A percentile compares a stretch with the other conserved stretches of the same genome.
These are phyloP conservation scores for Drosophila seguyi DNA, from an alignment of 1,140 invertebrate species.

Conservation along the genomic window DNA sequence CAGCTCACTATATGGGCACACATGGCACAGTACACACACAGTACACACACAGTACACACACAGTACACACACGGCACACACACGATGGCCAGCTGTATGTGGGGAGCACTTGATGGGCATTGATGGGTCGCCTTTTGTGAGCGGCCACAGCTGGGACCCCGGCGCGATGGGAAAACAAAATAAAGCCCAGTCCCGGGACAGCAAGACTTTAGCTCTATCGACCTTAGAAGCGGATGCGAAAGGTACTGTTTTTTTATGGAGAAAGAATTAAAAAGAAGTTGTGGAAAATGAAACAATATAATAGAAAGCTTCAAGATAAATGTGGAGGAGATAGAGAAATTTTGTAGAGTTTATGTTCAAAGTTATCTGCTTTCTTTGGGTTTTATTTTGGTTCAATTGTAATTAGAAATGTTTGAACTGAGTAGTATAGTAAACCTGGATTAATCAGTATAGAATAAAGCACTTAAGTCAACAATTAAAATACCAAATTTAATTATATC, in stretches of 20 bases:
- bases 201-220: constrained; percentile 7
- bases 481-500: too few species aligned
- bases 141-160: constrained; percentile 23
- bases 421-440: too few species aligned
- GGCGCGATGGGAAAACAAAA: constrained; percentile 29
- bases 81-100: constrained; percentile 11
- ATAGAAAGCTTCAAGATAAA: too few species aligned
- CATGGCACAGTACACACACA: constrained; percentile 5
- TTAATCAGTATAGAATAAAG: too few species aligned
- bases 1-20: constrained; percentile 29
- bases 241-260: background rate
- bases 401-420: too few species aligned
- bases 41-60: constrained; percentile 4
- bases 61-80: constrained; percentile 6
- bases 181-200: constrained; percentile 2
- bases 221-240: background rate
- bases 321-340: too few species aligned
- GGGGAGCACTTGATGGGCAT: constrained; percentile 40
- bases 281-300: background rate
- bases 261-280: background rate
- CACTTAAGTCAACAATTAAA: too few species aligned
- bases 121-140: constrained; percentile 45
- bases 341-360: too few species aligned
- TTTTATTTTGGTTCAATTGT: too few species aligned
- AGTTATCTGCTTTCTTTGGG: background rate